Conservation (phyloP, 2,888 invertebrate genomes). For the Steinernema scapterisci region DNA sequence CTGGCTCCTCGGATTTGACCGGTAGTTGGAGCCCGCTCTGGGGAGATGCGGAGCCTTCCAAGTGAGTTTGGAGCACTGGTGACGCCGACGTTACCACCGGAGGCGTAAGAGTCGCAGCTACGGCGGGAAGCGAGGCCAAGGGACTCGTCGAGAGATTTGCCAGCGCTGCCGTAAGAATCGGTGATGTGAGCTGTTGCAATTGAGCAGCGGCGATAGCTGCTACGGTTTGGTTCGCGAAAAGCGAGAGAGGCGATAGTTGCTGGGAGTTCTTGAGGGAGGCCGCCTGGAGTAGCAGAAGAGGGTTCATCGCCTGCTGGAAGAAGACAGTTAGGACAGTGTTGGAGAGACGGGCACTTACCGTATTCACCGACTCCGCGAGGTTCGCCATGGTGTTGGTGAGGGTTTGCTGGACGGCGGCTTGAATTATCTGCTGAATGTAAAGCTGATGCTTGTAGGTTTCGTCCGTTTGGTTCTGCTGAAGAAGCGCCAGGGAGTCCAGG, state of each 20-base stretch:
- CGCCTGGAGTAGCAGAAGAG: constrained; percentile 16
- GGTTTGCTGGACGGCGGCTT: constrained; percentile 9
- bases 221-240: constrained; percentile 18
- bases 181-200: constrained; percentile 13
- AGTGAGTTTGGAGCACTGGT: neutral
- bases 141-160: constrained; percentile 9
- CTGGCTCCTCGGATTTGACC: neutral
- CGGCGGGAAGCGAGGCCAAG: neutral
- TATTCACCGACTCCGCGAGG: constrained; percentile 3
- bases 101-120: neutral
- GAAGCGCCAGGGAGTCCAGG: constrained; percentile 19
- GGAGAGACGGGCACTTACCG: neutral
- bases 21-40: constrained; percentile 7
- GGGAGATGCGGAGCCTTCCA: neutral
- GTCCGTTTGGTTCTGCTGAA: constrained; percentile 3
- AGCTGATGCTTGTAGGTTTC: constrained; percentile 28
- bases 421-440: constrained; percentile 14
- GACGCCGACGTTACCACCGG: neutral
- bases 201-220: constrained; percentile 5
- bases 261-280: constrained; percentile 1
- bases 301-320: constrained; percentile 13
- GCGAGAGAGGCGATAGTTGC: constrained; percentile 2
- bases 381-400: constrained; percentile 27
- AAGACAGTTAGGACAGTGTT: neutral
- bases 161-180: neutral